Conservation (phyloP, 2,888 invertebrate species). For the Andrena hattorfiana region DNA sequence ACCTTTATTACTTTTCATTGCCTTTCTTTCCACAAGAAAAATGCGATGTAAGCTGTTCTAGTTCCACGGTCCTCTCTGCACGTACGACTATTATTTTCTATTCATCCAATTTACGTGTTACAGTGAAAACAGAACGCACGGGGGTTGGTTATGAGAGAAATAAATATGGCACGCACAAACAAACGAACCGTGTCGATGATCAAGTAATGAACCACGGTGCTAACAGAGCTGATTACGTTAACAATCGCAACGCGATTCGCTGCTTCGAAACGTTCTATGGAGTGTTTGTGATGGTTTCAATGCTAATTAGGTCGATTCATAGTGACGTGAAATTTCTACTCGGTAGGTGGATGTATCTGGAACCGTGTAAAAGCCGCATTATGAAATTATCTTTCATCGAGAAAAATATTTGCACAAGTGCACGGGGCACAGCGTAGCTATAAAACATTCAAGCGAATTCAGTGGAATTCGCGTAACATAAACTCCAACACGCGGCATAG, state of each 20-base stretch:
- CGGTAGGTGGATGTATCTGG: neutral
- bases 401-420: neutral
- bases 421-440: neutral
- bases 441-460: neutral
- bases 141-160: conserved; percentile 9
- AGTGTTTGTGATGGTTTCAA: neutral
- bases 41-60: neutral
- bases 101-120: neutral
- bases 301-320: conserved; percentile 31
- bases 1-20: too few relatives aligned
- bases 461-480: neutral
- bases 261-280: neutral
- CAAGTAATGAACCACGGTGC: conserved; percentile 10
- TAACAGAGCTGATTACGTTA: conserved; percentile 33
- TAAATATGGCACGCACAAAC: conserved; percentile 9
- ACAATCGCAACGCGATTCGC: conserved; percentile 38
- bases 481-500: too few relatives aligned
- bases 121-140: neutral
- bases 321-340: conserved; percentile 5
- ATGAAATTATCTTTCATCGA: neutral
- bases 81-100: neutral
- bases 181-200: conserved; percentile 12
- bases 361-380: neutral
- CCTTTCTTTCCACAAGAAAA: too few relatives aligned
- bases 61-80: neutral